These are phyloP conservation scores for Stenurella melanura DNA, from an alignment of 2,888 invertebrate genomes.

Conservation along the genomic window DNA sequence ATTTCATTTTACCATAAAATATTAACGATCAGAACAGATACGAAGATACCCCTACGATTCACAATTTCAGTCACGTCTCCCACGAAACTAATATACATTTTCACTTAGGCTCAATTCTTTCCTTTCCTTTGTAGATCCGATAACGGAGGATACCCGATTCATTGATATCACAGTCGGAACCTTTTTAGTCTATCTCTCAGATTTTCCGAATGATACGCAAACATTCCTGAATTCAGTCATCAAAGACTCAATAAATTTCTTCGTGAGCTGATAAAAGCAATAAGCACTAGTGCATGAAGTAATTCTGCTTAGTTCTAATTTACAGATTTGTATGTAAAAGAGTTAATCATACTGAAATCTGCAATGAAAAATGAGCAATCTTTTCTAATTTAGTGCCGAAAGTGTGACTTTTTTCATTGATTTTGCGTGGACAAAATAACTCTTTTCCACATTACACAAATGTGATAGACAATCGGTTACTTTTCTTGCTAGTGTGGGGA, in stretches of 20 bases:
- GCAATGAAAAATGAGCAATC: too few species aligned
- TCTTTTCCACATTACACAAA: too few species aligned
- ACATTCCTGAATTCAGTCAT: constrained; percentile 7
- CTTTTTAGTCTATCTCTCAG: constrained; percentile 26
- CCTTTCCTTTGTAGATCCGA: constrained; percentile 48
- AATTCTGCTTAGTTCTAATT: too few species aligned
- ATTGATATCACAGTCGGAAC: constrained; percentile 40
- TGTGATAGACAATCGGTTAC: too few species aligned
- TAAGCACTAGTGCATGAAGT: too few species aligned
- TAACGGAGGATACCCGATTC: constrained; percentile 45
- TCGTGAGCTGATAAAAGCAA: neutral
- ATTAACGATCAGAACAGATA: constrained; percentile 29
- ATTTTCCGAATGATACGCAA: constrained; percentile 16
- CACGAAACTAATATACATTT: constrained; percentile 52
- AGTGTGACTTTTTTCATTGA: too few species aligned
- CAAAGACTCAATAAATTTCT: neutral
- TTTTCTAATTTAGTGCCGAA: too few species aligned
- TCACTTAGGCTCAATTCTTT: constrained; percentile 45
- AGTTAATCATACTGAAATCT: too few species aligned
- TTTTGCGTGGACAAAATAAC: too few species aligned
- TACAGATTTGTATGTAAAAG: too few species aligned
- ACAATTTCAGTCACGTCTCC: constrained; percentile 49
- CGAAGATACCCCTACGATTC: constrained; percentile 35
- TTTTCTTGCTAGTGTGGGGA: too few species aligned
- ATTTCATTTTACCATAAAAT: constrained; percentile 33